Evolutionary conservation across 2,888 invertebrate species (phyloP), one percentile per base, ranked within the genome.

Genomic region (Smittia sp.): DNA sequence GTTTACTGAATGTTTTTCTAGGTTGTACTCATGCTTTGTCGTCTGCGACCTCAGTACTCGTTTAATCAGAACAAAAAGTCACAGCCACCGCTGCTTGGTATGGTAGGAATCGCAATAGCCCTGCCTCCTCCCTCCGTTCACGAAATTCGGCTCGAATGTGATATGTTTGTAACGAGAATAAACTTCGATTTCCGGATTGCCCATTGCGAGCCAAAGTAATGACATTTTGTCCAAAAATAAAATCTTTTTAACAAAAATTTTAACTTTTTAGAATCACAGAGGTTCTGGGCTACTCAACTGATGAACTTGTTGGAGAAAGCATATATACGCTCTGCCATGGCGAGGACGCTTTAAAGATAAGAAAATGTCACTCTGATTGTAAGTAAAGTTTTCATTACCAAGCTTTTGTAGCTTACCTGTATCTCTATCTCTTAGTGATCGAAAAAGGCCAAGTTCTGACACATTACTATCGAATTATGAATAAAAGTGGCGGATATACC

Each of bases 41-140:
- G 95, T 79, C 86, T 97, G 77, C 88, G 97, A 80, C 94, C 96
- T 20, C 96, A 97, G 83, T 93, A 94, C 83, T 92, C 93, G 75
- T 96, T 95, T 84, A 93, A 94, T 9, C 92, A 95, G 83, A 90
- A 92, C 77, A 88, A 95, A 79, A 95, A 95, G 83, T 88, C 92
- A 0, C 90, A 93, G 69, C 93, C 94, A n/a, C 91, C 94, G 6
- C 85, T 95, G 38, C 84, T 98, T 77, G 97, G 97, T 24, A 92
- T 97, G 92, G 96, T 97, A 74, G 97, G 93, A 2, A 81, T 98
- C 78, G 98, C 97, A 77, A 96, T 98, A 75, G 98, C 97, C 7
- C 85, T 98, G 77, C 98, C 98, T 63, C 97, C 98, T 13, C 97
- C 98, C 11, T 96, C 96, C 76, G 95, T 98, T 76, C 96, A 98